Conservation (phyloP, 2,113 vertebrate genomes). For the Callithrix jacchus region DNA sequence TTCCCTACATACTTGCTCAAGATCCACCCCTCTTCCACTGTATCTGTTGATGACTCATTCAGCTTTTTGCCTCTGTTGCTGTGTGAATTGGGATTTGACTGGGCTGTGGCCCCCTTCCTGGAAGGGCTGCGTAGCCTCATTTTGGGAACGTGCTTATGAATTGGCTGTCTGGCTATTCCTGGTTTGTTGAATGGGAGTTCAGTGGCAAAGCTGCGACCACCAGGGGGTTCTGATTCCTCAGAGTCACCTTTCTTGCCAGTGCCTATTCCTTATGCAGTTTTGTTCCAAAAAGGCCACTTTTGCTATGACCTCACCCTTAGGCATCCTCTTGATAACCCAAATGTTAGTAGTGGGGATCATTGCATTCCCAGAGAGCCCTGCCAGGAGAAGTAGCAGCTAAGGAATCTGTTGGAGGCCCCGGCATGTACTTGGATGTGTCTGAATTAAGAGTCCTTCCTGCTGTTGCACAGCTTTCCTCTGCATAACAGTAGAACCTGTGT, state of each 20-base stretch:
- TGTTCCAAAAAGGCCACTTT: neutral
- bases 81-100: neutral
- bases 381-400: neutral
- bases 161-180: neutral
- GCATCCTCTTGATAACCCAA: neutral
- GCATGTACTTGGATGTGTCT: neutral
- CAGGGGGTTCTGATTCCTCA: neutral
- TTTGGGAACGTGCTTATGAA: neutral
- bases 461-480: conserved; percentile 3
- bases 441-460: neutral
- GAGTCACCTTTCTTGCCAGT: neutral
- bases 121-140: neutral
- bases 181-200: neutral
- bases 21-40: neutral
- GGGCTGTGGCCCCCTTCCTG: neutral
- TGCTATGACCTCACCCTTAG: neutral
- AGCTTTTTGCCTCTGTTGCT: neutral
- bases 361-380: neutral
- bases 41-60: neutral
- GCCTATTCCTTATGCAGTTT: neutral
- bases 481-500: neutral
- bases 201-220: neutral
- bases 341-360: neutral
- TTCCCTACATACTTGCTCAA: neutral
- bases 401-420: neutral